phyloP scores from a whole-genome alignment of 2,113 vertebrate species.

The Poeciliopsis prolifica region DNA sequence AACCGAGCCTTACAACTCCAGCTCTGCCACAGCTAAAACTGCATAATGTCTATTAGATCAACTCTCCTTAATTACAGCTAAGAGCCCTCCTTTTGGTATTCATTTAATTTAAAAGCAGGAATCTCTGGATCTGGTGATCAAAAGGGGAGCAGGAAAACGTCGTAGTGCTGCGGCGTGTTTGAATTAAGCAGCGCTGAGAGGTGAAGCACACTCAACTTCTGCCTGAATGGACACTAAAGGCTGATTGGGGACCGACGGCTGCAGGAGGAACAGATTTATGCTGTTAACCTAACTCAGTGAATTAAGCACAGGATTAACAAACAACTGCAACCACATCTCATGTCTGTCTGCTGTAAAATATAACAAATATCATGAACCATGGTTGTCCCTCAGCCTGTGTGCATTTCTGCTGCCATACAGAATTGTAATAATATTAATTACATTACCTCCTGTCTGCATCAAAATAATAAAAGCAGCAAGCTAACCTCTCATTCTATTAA shows the following conservation, averaged over 20 bases:
- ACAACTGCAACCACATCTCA: neutral
- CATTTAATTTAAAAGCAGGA: slow-evolving; percentile 57
- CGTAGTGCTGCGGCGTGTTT: slow-evolving; percentile 36
- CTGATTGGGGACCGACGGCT: slow-evolving; percentile 41
- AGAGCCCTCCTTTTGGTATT: slow-evolving; percentile 43
- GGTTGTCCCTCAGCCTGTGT: too few species aligned
- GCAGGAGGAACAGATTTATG: slow-evolving; percentile 33
- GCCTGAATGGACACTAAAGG: slow-evolving; percentile 49
- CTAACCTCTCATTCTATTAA: neutral
- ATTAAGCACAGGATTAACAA: neutral
- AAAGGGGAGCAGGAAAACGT: slow-evolving; percentile 53
- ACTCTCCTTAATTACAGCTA: slow-evolving; percentile 56
- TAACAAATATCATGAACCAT: too few species aligned
- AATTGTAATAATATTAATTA: too few species aligned
- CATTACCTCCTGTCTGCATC: neutral
- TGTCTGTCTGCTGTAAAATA: too few species aligned
- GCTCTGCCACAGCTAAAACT: slow-evolving; percentile 6
- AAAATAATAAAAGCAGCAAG: neutral
- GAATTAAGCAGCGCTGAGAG: slow-evolving; percentile 65
- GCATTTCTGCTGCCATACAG: neutral
- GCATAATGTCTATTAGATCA: slow-evolving; percentile 36
- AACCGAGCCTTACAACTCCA: slow-evolving; percentile 4
- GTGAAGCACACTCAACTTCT: slow-evolving; percentile 56
- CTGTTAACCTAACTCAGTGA: neutral
- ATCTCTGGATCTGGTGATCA: slow-evolving; percentile 56